Conservation (phyloP, 2,797 vertebrate genomes). For the Gallinago stenura region DNA sequence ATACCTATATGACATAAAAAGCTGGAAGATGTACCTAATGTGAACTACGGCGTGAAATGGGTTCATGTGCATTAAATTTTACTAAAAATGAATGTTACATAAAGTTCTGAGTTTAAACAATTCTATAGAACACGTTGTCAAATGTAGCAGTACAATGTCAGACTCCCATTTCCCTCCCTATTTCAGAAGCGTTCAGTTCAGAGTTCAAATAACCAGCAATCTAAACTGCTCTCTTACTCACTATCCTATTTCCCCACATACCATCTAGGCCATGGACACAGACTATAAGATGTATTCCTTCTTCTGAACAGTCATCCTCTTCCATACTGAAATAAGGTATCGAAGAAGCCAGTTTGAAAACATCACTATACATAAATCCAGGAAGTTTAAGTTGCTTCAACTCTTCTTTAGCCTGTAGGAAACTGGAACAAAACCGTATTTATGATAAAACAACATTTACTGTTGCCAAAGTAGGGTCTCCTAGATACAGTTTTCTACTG, state of each 20-base stretch:
- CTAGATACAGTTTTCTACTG: neutral
- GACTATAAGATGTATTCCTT: slow-evolving; percentile 96
- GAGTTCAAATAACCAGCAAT: neutral
- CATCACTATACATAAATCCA: slow-evolving; percentile 96
- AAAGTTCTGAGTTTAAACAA: neutral
- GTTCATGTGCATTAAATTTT: neutral
- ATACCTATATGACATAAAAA: neutral
- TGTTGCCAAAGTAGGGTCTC: neutral
- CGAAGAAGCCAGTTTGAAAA: slow-evolving; percentile 90
- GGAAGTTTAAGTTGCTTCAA: slow-evolving; percentile 92
- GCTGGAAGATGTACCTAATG: neutral
- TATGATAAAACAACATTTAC: neutral
- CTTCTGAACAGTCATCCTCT: slow-evolving; percentile 90
- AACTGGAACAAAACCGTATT: slow-evolving; percentile 80
- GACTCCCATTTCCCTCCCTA: neutral
- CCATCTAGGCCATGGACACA: slow-evolving; percentile 98
- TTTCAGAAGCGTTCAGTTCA: neutral
- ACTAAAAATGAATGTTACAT: neutral
- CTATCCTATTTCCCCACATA: slow-evolving; percentile 64
- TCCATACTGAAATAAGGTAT: slow-evolving; percentile 95
- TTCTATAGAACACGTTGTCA: neutral
- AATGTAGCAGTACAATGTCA: neutral
- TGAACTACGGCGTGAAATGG: neutral
- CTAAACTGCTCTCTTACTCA: neutral
- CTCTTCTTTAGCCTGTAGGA: slow-evolving; percentile 95